Base-by-base conservation (phyloP, 2,797 vertebrate genomes). In the Halcyon leucocephala region DNA sequence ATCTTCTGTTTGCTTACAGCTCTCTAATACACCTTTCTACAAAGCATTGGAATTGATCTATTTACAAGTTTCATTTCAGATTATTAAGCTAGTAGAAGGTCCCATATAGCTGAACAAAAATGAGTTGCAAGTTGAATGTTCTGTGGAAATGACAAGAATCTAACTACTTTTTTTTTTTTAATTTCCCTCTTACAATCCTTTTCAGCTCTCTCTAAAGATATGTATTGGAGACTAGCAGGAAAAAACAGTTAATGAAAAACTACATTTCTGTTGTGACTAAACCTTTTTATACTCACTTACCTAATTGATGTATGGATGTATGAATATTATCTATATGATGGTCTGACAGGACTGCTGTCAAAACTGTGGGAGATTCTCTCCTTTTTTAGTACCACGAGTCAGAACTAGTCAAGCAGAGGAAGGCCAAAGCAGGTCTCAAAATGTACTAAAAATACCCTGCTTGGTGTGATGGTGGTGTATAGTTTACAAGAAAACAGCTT, bases 1-100 rank as follows among this genome's bases (percentile, higher is more conserved):
- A 44, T 52, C 20, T 89, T 95, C 73, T 96, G 31, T 76, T 58
- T 82, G 11, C 37, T 49, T 90, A 55, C 49, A 86, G 52, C 28
- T 90, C 14, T 93, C 71, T 71, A 57, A 46, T 42, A 42, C 8
- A 64, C 25, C 58, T 86, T 87, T 93, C 80, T 82, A 84, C 17
- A 25, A 90, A 18, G 21, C 76, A 37, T 80, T 96, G 93, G 78
- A 76, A 92, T 41, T 96, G 90, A 97, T 94, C 92, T 62, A n/a
- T 89, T 42, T 88, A 73, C 72, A 90, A 92, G 74, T 79, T 76
- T 79, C 52, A 84, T 89, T 94, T 96, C 86, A 78, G 22, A 6
- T 96, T 94, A 95, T 95, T 94, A 95, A 95, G 70, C 70, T 79
- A 24, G 13, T 57, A 78, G 64, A 82, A 95, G 67, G 70, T 73